Percentiles rank a stretch among this genome's conserved stretches.
These are phyloP conservation scores for Microtus montanus DNA, from an alignment of 2,113 vertebrate genomes.

Conservation along the genomic window DNA sequence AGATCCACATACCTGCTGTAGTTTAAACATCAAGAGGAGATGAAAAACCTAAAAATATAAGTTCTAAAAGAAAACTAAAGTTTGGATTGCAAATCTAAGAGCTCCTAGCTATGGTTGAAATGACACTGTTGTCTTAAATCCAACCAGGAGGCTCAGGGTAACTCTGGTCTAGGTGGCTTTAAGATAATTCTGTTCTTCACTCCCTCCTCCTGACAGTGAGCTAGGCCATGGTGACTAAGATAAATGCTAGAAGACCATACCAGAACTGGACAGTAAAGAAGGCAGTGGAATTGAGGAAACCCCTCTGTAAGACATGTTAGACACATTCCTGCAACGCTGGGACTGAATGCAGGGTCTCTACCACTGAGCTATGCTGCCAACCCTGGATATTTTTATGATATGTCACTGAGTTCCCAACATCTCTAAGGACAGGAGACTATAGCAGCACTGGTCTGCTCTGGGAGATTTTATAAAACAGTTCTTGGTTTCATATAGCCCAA, in stretches of 20 bases:
- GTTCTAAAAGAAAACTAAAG: slow-evolving; percentile 54
- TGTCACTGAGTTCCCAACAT: background rate
- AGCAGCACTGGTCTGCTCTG: too few relatives aligned
- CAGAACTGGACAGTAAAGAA: background rate
- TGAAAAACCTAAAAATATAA: slow-evolving; percentile 40
- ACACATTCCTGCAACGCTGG: background rate
- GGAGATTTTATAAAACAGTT: background rate
- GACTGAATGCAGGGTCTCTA: background rate
- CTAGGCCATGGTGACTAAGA: background rate
- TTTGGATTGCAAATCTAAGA: background rate
- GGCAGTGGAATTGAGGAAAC: background rate
- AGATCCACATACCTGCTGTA: slow-evolving; percentile 48
- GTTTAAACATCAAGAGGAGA: slow-evolving; percentile 65
- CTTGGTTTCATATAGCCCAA: background rate
- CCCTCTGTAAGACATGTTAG: background rate
- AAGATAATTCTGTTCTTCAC: background rate
- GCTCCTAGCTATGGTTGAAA: background rate
- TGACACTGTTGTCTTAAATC: background rate
- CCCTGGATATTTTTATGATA: background rate
- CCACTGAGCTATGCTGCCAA: background rate
- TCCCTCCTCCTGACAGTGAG: background rate
- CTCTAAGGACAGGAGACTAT: background rate
- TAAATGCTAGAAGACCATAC: background rate
- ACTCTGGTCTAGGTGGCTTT: background rate
- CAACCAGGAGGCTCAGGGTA: background rate